Conservation (phyloP, 2,113 vertebrate species). For the Psilopsiagon aymara region DNA sequence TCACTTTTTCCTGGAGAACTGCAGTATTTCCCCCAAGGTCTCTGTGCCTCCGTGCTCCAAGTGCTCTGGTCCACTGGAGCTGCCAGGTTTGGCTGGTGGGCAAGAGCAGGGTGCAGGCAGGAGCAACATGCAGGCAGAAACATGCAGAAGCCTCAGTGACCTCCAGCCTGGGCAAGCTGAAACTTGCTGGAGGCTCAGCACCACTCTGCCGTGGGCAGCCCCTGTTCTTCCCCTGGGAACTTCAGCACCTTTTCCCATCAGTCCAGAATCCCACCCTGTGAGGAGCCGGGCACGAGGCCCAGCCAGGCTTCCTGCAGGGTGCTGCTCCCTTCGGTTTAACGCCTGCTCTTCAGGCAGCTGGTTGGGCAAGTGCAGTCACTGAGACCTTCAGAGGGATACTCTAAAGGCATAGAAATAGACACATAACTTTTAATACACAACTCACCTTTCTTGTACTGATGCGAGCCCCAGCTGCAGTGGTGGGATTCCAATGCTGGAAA, state of each 20-base stretch:
- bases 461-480: neutral
- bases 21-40: neutral
- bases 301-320: neutral
- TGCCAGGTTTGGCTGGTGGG: neutral
- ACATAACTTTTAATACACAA: neutral
- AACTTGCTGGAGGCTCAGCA: neutral
- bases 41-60: neutral
- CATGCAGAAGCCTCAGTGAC: neutral
- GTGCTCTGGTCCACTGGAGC: rapidly evolving
- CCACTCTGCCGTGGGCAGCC: rapidly evolving
- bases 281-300: neutral
- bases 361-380: neutral
- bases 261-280: neutral
- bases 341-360: neutral
- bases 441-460: neutral
- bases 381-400: neutral
- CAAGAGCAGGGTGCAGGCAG: neutral
- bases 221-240: neutral
- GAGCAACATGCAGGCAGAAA: neutral
- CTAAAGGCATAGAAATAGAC: neutral
- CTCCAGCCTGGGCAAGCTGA: neutral
- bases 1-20: neutral
- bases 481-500: neutral
- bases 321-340: neutral
- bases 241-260: neutral